Evolutionary conservation across 2,888 invertebrate genomes (phyloP), one percentile per base, ranked within the genome.

Genomic region (Fabriciana adippe): DNA sequence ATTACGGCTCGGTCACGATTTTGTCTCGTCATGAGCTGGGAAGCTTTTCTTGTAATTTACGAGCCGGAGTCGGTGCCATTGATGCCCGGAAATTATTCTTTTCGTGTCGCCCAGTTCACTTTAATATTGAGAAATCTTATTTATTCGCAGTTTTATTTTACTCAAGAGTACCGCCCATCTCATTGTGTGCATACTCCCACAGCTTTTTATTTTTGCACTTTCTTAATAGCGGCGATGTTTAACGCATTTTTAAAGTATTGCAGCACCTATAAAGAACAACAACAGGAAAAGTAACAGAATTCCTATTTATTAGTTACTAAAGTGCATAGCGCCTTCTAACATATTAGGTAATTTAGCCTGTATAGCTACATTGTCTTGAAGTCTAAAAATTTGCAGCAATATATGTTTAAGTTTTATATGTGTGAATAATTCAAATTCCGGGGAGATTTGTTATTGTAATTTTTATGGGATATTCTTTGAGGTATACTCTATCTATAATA

Each of bases 1-100:
- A 76, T 78, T 73, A 76, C 69, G 75, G 75, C 73, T 77, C 73
- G 74, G 76, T 72, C 75, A 72, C 73, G 67, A 67, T 69, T 73
- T 69, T 70, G 69, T 68, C 53, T 65, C 59, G 68, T 72, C 70
- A 68, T 75, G 75, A 76, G 73, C 76, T 75, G 72, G 70, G 71
- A 74, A 77, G 74, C 76, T 66, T 68, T 57, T 31, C 66, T 59
- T 79, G 80, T 76, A 79, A 82, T 81, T 80, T 78, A 74, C 75
- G 77, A 76, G 72, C 76, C 64, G 73, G 72, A 74, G 79, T 74
- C 66, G 76, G 74, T 79, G 76, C 71, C 73, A 73, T 74, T 82
- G 81, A 82, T 83, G 81, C 71, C 83, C 82, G 84, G 84, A 84
- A 84, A 86, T 88, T 86, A 83, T 85, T 82, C 79, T 80, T 79